These are phyloP conservation scores for Conus canariensis DNA, from an alignment of 2,888 invertebrate species.

Conservation along the genomic window DNA sequence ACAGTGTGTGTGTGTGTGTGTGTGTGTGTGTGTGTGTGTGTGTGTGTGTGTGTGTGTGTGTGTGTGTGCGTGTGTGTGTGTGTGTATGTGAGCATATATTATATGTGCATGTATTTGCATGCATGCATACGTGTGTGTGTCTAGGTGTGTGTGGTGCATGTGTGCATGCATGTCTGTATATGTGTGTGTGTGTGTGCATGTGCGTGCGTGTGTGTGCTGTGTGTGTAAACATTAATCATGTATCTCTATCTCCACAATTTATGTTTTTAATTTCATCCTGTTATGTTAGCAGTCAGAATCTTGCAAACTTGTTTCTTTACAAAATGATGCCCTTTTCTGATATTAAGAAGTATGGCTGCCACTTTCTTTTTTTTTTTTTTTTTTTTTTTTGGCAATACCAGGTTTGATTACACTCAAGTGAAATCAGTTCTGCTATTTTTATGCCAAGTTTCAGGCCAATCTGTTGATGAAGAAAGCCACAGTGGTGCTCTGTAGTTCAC, in stretches of 20 bases:
- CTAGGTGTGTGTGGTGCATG: neutral
- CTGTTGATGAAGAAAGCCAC: no score
- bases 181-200: neutral
- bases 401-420: neutral
- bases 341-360: no score
- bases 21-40: constrained; percentile 1
- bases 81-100: neutral
- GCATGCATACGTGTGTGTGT: neutral
- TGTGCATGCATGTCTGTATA: neutral
- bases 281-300: no score
- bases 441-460: no score
- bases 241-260: no score
- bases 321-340: no score
- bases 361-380: no score
- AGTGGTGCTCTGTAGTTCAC: no score
- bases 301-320: no score
- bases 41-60: neutral
- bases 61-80: neutral
- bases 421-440: neutral
- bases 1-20: neutral
- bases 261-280: no score
- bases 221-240: no score
- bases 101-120: neutral
- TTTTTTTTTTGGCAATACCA: no score
- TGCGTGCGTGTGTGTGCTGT: neutral